phyloP scores from a whole-genome alignment of 2,797 vertebrate species.

The Podarcis siculus region DNA sequence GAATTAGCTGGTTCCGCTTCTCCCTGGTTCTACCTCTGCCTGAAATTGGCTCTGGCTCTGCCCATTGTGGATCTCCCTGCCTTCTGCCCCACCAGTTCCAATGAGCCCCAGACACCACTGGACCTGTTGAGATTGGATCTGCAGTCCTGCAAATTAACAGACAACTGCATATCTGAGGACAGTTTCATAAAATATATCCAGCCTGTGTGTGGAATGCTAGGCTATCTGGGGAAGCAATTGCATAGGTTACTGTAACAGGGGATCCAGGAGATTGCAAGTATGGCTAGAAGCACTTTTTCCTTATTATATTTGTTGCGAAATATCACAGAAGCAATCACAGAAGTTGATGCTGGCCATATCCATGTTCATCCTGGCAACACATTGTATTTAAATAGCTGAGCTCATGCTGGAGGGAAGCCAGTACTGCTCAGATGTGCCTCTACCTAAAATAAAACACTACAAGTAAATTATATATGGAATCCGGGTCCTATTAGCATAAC shows the following conservation, averaged over 20 bases:
- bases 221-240: too few species aligned
- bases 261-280: background rate
- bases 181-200: background rate
- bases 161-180: background rate
- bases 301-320: background rate
- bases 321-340: background rate
- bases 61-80: background rate
- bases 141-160: too few species aligned
- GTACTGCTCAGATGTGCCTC: background rate
- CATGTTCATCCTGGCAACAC: background rate
- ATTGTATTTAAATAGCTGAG: background rate
- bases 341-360: background rate
- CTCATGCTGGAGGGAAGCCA: background rate
- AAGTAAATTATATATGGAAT: constrained; percentile 25
- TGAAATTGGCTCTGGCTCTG: too few species aligned
- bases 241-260: background rate
- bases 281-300: background rate
- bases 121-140: background rate
- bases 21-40: too few species aligned
- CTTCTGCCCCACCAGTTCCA: background rate
- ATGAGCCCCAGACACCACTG: background rate
- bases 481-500: background rate
- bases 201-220: background rate
- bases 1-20: too few species aligned
- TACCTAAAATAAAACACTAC: background rate